Base-by-base conservation (phyloP, 2,888 invertebrate genomes). In the Rhyacophila evoluta region DNA sequence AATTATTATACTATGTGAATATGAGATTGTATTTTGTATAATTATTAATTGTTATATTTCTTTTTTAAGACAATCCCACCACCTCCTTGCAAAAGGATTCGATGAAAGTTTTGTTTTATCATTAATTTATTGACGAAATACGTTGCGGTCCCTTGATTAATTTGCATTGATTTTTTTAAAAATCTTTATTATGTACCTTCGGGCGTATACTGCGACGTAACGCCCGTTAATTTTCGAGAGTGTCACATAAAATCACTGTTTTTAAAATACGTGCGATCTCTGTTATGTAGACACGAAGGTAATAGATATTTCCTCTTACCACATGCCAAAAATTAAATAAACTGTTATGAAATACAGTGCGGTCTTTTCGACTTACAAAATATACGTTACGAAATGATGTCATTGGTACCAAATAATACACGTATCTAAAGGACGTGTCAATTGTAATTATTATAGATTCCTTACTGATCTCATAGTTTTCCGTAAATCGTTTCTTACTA, bases 91-190 rank as follows among this genome's bases (percentile, higher is more conserved):
- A 25, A 55, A 19, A 55, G 55, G 19, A 55, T 55, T 55, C 19
- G 55, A 55, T 55, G 55, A 55, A 55, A 55, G 19, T 55, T 55
- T 55, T 19, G 15, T 41, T 55, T 55, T 55, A 55, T 55, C 55
- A 55, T 55, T 55, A 55, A 55, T 55, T 55, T 19, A 55, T 55
- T 55, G 55, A 19, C 10, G 55, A 2, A 19, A 8, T 25, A 1
- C 10, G 10, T 55, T 11, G 33, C 28, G 28, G 33, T 29, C 2
- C 15, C 55, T 33, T 33, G 19, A 55, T 25, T 19, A 25, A 55
- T 55, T 55, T 1, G 10, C 55, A 55, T 19, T 55, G 19, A 55
- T 39, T 39, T n/a, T 12, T 39, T 12, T 39, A 15, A 6, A 3
- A 3, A 15, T 5, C 4, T 39, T 15, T 15, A 39, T 39, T 39